Evolutionary conservation across 1,140 invertebrate species (phyloP).

Genomic region (Sitophilus oryzae): DNA sequence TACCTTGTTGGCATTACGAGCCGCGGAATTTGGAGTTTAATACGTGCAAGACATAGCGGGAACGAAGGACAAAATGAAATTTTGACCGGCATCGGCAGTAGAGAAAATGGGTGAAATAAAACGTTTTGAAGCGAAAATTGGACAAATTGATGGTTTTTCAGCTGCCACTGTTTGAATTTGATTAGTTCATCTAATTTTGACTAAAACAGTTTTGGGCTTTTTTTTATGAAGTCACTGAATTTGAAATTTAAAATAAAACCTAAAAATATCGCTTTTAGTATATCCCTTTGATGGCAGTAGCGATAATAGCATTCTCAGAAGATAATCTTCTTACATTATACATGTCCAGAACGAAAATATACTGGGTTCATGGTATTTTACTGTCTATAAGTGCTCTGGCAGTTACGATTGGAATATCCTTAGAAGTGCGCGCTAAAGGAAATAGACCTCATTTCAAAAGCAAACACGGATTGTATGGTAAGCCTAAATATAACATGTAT

Average conservation of each 20-base stretch:
- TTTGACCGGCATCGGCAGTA: too few species aligned
- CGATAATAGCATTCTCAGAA: constrained; percentile 5
- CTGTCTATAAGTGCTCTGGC: neutral
- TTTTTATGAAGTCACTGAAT: too few species aligned
- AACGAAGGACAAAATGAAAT: too few species aligned
- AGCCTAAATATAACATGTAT: neutral
- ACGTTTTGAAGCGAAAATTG: neutral
- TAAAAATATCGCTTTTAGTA: constrained; percentile 4
- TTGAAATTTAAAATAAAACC: too few species aligned
- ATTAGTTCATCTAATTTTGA: neutral
- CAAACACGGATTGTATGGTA: neutral
- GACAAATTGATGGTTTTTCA: neutral
- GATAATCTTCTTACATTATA: constrained; percentile 13
- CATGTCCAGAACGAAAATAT: constrained; percentile 3
- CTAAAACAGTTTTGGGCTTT: neutral
- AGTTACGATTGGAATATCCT: constrained; percentile 9
- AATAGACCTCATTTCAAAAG: neutral
- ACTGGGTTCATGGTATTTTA: constrained; percentile 9
- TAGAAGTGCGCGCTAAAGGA: neutral
- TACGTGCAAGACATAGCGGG: too few species aligned
- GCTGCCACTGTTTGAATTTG: neutral
- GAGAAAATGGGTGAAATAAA: neutral
- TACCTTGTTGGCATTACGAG: too few species aligned
- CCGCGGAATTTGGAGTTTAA: too few species aligned
- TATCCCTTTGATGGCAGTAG: constrained; percentile 10